Base-by-base conservation (phyloP, 64 coral and sea anemone genomes). In the Actinia tenebrosa region DNA sequence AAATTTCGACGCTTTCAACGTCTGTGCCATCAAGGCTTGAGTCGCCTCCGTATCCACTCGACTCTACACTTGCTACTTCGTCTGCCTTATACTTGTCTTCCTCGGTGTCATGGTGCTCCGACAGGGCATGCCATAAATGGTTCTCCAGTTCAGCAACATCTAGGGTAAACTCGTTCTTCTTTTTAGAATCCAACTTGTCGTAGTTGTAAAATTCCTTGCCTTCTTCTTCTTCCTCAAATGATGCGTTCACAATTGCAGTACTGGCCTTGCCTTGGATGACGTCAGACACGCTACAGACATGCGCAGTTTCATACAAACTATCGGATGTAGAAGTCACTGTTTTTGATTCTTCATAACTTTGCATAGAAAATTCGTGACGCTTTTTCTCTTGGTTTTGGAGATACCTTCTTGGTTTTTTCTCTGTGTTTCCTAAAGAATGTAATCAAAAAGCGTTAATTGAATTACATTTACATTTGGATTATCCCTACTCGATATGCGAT, bases 261-360 rank as follows among this genome's bases (percentile, higher is more conserved):
- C 46, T 23, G 8, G 44, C 53, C 42, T 43, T 59, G 20, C 83
- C 83, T 54, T 85, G 83, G 56, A 85, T 85, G 83, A 85, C 83
- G 56, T 85, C 83, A 85, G 26, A 16, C 54, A 85, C 16, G 19
- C 17, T 63, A 22, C 30, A 54, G 54, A 46, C 83, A 61, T 55
- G 56, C 56, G 83, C 37, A 64, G 23, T 75, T 75, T 75, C 26
- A 42, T 75, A 42, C 69, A 75, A 25, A 15, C 26, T 26, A 42
- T 42, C 26, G 1, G 26, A 14, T 75, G 69, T 10, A 0, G 69
- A 15, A 11, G 11, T 7, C 69, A 26, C 63, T 66, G 22, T 14
- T 16, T 75, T 75, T 42, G 69, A 75, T 26, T 30, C 69, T 30
- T 9, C 69, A 3, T 75, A 75, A 75, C 26, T 75, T 42, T 75